phyloP scores from a whole-genome alignment of 2,888 invertebrate species.

The Drosophila rubida region DNA sequence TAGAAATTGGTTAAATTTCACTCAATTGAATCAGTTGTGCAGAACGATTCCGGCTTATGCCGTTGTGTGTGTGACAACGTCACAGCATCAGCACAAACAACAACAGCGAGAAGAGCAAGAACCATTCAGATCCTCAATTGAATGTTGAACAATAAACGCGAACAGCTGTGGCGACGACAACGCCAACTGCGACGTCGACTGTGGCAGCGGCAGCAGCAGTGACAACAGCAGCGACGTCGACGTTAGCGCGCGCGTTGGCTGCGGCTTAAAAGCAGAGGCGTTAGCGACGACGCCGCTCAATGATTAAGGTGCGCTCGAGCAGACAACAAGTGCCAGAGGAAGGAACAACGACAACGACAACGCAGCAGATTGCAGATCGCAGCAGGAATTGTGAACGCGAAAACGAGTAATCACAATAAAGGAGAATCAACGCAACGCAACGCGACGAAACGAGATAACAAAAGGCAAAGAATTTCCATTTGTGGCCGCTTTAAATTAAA shows the following conservation, averaged over 20 bases:
- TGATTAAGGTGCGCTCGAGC: conserved; percentile 54
- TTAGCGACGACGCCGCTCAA: conserved; percentile 44
- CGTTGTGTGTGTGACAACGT: conserved; percentile 9
- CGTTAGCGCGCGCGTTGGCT: conserved; percentile 12
- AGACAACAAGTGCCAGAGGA: conserved; percentile 45
- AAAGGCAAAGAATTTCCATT: conserved; percentile 52
- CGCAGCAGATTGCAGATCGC: not conserved
- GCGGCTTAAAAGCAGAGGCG: conserved; percentile 55
- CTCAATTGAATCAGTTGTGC: conserved; percentile 65
- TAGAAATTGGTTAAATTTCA: conserved; percentile 38
- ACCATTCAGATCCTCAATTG: conserved; percentile 54
- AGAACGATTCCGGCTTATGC: conserved; percentile 63
- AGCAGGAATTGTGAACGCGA: conserved; percentile 31
- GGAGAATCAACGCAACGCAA: conserved; percentile 13
- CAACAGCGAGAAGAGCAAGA: conserved; percentile 6
- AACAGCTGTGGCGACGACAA: conserved; percentile 16
- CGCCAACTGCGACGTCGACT: not conserved
- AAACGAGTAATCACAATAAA: conserved; percentile 26
- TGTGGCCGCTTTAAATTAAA: conserved; percentile 36
- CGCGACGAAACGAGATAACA: conserved; percentile 63
- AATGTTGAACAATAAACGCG: conserved; percentile 63
- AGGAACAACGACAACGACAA: not conserved
- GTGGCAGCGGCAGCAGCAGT: conserved; percentile 8
- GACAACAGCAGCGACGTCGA: not conserved
- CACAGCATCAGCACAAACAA: conserved; percentile 6